phyloP scores from a whole-genome alignment of 2,797 vertebrate species.

The Darevskia mixta region DNA sequence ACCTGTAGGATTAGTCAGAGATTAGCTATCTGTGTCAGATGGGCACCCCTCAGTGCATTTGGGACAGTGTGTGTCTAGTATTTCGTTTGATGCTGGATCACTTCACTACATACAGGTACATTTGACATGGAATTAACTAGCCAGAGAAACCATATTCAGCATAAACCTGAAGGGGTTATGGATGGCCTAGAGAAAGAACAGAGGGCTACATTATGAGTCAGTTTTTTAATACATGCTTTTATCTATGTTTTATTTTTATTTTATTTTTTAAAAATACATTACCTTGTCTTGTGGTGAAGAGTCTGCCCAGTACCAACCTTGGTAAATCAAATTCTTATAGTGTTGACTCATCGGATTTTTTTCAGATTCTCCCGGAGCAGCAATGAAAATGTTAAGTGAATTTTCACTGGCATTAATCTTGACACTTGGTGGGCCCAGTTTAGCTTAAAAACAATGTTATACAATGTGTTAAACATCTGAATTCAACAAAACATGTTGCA shows the following conservation, averaged over 20 bases:
- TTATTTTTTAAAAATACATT: background rate
- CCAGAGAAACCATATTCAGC: background rate
- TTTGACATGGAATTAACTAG: background rate
- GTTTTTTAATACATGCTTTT: background rate
- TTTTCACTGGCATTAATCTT: slow-evolving; percentile 54
- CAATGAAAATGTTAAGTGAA: slow-evolving; percentile 64
- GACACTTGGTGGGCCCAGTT: slow-evolving; percentile 66
- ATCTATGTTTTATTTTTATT: background rate
- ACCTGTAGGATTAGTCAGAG: background rate
- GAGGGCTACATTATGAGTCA: background rate
- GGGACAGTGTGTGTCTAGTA: background rate
- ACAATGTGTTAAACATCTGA: background rate
- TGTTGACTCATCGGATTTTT: rapidly evolving
- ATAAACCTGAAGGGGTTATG: background rate
- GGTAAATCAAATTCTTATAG: slow-evolving; percentile 53
- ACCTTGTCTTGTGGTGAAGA: slow-evolving; percentile 68
- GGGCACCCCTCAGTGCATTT: background rate
- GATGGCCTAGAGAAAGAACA: background rate
- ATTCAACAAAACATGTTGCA: background rate
- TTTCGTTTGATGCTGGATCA: background rate
- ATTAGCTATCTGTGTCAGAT: background rate
- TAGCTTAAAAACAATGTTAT: slow-evolving; percentile 53
- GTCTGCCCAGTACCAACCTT: slow-evolving; percentile 70
- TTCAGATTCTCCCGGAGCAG: slow-evolving; percentile 33
- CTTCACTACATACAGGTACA: background rate